phyloP scores from a whole-genome alignment of 2,888 invertebrate species.

The Nowickia ferox region DNA sequence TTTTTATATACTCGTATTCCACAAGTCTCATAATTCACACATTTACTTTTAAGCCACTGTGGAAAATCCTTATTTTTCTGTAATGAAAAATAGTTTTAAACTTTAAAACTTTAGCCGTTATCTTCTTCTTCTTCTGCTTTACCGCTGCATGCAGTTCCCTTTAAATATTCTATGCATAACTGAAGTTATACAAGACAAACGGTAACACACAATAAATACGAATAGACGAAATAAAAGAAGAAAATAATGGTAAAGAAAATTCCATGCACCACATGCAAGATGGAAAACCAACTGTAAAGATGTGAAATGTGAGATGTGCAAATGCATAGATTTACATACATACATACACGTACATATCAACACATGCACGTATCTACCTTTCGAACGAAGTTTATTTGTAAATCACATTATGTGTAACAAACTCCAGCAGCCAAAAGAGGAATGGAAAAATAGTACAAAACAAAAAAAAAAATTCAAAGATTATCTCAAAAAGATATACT shows the following conservation, averaged over 20 bases:
- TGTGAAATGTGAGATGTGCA: not conserved
- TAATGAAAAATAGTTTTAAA: too few species aligned
- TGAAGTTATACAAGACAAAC: conserved; percentile 46
- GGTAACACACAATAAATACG: conserved; percentile 36
- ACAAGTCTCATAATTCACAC: too few species aligned
- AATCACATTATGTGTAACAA: conserved; percentile 71
- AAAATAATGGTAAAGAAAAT: conserved; percentile 46
- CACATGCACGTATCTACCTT: too few species aligned
- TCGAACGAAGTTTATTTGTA: conserved; percentile 67
- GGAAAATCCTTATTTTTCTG: too few species aligned
- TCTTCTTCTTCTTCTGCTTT: not conserved
- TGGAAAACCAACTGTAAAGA: conserved; percentile 50
- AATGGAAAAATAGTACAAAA: conserved; percentile 1
- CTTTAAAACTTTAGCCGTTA: not conserved
- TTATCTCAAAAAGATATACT: conserved; percentile 69
- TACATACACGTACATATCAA: too few species aligned
- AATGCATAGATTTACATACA: too few species aligned
- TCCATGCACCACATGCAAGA: conserved; percentile 26
- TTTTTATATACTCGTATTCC: too few species aligned
- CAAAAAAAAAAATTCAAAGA: conserved; percentile 52
- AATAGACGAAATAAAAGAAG: not conserved
- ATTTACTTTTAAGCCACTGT: too few species aligned
- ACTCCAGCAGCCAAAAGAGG: conserved; percentile 40
- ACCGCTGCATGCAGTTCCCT: conserved; percentile 4
- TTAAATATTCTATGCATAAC: conserved; percentile 52